Evolutionary conservation across 2,797 vertebrate genomes (phyloP).

Genomic region (Urophycis tenuis): DNA sequence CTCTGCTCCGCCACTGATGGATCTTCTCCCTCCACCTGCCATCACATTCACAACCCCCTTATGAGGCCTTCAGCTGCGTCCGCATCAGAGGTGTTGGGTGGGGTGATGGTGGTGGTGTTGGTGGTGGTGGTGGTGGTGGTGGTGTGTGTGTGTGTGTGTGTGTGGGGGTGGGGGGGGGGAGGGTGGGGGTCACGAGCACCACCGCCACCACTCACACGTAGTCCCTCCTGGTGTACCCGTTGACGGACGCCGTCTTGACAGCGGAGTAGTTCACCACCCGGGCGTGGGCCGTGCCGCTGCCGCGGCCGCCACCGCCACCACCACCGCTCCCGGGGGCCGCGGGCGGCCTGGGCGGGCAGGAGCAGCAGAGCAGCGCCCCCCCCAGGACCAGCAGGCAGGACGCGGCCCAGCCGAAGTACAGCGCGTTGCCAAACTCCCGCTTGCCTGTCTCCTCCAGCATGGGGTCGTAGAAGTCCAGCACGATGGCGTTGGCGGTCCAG

Average conservation of each 20-base stretch:
- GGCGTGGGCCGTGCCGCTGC: slow-evolving; percentile 20
- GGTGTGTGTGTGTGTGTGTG: no score
- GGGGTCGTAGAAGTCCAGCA: slow-evolving; percentile 71
- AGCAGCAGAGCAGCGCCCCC: slow-evolving; percentile 72
- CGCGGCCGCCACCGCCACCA: no score
- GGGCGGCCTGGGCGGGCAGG: slow-evolving; percentile 52
- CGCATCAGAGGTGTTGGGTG: not conserved
- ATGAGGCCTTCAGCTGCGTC: not conserved
- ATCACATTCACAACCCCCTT: not conserved
- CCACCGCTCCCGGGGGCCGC: slow-evolving; percentile 2
- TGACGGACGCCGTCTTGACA: slow-evolving; percentile 57
- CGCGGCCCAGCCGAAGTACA: slow-evolving; percentile 79
- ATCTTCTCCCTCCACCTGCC: not conserved
- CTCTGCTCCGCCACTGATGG: not conserved
- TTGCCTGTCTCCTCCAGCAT: slow-evolving; percentile 74
- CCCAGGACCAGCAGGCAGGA: slow-evolving; percentile 72
- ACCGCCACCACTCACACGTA: slow-evolving; percentile 61
- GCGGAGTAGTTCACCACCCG: slow-evolving; percentile 55
- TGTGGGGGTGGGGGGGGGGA: no score
- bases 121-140: no score
- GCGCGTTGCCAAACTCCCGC: slow-evolving; percentile 75
- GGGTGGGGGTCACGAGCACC: not conserved
- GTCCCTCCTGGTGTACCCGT: slow-evolving; percentile 65
- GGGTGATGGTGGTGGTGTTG: no score
- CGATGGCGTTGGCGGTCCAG: slow-evolving; percentile 73